Base-by-base conservation (phyloP, 1,140 invertebrate species). In the Magallana gigas region DNA sequence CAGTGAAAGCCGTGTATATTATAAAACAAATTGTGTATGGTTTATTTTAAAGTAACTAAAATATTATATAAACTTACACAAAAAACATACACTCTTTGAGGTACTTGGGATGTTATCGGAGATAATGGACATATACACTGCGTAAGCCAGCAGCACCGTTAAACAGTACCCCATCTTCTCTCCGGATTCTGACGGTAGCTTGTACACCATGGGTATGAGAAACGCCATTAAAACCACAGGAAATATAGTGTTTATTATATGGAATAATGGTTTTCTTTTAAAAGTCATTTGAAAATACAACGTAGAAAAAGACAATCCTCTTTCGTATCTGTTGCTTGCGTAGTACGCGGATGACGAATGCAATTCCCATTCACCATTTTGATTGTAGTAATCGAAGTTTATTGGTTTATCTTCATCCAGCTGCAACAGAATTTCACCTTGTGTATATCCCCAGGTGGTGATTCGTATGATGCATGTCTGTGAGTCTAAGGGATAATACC, bases 91-190 rank as follows among this genome's bases (percentile, higher is more conserved):
- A n/a, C 58, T 82, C 48, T 57, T 57, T 16, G 92, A 93, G 8
- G 92, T 91, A 18, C 91, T 87, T 5, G 93, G 93, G 83, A 94
- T 93, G 82, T 87, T 93, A 68, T 93, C 93, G 14, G 92, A 91
- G 14, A 94, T 91, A 36, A 93, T 86, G 36, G 93, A 91, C 80
- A 94, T 88, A 86, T 93, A 93, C 7, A 94, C 94, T 11, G 93
- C 92, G 83, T 92, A 93, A 16, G 94, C 90, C 8, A 94, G 86
- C 7, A 94, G 91, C 16, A 93, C 93, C 18, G 94, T 94, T 16
- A 94, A 86, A 1, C 91, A 90, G 58, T 92, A 91, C 11, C 90
- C 89, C 62, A 94, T 90, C 87, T 92, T 92, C 88, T 94, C 93
- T 8, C 93, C 93, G n/a, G 90, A 88, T 48, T 93, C 92, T 16